Evolutionary conservation across 2,797 vertebrate genomes (phyloP).

Genomic region (Menidia menidia): DNA sequence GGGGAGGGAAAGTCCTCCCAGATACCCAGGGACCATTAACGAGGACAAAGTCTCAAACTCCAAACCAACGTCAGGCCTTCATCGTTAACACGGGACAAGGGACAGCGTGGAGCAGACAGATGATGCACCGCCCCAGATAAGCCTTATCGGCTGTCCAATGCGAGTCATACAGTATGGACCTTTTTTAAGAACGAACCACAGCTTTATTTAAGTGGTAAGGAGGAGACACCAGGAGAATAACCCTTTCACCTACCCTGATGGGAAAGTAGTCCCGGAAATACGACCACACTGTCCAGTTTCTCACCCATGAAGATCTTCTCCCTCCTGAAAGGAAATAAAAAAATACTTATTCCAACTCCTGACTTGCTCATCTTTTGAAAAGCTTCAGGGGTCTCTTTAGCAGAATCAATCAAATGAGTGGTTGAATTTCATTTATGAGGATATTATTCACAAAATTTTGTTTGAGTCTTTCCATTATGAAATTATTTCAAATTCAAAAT

Average conservation of each 20-base stretch:
- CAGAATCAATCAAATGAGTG: background rate
- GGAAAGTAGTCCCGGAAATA: slow-evolving; percentile 98
- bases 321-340: slow-evolving; percentile 79
- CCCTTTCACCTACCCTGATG: slow-evolving; percentile 86
- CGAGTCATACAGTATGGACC: slow-evolving; percentile 7
- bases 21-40: slow-evolving; percentile 52
- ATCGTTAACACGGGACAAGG: slow-evolving; percentile 52
- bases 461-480: background rate
- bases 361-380: background rate
- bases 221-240: background rate
- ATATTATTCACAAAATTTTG: background rate
- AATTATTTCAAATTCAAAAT: too few relatives aligned
- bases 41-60: slow-evolving; percentile 77
- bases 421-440: background rate
- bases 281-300: slow-evolving; percentile 94
- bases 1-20: slow-evolving; percentile 15
- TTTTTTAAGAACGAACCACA: background rate
- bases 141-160: slow-evolving; percentile 33
- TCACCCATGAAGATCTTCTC: slow-evolving; percentile 94
- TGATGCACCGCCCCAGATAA: slow-evolving; percentile 60
- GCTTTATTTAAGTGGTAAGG: background rate
- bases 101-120: slow-evolving; percentile 37
- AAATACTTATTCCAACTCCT: background rate
- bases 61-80: slow-evolving; percentile 29
- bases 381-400: background rate